phyloP scores from a whole-genome alignment of 2,797 vertebrate species.

The Varecia variegata region DNA sequence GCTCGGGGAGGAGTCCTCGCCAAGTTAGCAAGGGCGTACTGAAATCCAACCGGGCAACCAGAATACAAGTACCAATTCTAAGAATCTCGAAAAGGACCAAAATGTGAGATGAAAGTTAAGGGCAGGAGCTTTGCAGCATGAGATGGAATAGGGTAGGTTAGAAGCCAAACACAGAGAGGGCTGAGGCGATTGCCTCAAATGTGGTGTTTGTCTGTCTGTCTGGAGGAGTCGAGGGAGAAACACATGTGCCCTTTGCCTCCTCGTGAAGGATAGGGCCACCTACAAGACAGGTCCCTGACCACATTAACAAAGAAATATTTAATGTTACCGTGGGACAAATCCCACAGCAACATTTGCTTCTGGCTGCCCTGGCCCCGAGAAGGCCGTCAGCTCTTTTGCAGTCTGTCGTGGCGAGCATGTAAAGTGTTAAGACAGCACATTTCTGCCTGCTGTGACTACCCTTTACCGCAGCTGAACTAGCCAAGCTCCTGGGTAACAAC shows the following conservation, averaged over 20 bases:
- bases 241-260: neutral
- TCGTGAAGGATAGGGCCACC: neutral
- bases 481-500: neutral
- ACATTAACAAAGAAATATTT: neutral
- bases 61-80: neutral
- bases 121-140: neutral
- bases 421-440: neutral
- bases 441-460: neutral
- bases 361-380: neutral
- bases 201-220: neutral
- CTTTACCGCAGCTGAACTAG: neutral
- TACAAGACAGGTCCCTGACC: neutral
- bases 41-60: neutral
- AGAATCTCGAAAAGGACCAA: neutral
- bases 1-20: neutral
- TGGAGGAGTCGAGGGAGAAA: neutral
- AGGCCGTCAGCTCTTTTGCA: neutral
- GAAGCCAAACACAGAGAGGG: neutral
- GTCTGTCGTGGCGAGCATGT: neutral
- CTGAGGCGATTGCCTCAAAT: neutral
- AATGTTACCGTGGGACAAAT: neutral
- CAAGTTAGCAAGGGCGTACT: neutral
- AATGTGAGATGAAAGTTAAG: neutral
- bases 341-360: neutral
- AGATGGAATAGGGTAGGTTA: neutral